Evolutionary conservation across 2,888 invertebrate species (phyloP).

Genomic region (Athrips mouffetella): DNA sequence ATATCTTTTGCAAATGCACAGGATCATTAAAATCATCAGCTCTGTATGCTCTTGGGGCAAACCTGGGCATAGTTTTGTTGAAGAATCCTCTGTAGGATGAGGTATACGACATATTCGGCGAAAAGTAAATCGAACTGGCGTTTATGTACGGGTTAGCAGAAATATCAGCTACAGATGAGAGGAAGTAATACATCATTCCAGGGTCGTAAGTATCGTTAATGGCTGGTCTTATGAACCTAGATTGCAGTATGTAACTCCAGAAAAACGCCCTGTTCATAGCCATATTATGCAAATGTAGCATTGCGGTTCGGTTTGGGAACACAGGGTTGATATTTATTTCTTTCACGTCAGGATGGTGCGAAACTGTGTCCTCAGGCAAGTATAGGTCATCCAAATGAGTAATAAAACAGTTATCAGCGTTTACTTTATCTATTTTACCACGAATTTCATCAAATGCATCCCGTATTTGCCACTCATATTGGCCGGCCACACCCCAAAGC

Average conservation of each 20-base stretch:
- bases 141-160: slow-evolving; percentile 95
- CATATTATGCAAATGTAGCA: slow-evolving; percentile 96
- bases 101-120: slow-evolving; percentile 95
- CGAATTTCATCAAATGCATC: slow-evolving; percentile 95
- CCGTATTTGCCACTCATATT: slow-evolving; percentile 94
- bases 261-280: slow-evolving; percentile 97
- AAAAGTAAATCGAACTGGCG: slow-evolving; percentile 95
- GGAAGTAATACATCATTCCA: slow-evolving; percentile 98
- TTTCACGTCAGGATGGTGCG: slow-evolving; percentile 95
- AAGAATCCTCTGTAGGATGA: slow-evolving; percentile 97
- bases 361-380: slow-evolving; percentile 89
- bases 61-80: slow-evolving; percentile 95
- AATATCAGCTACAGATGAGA: slow-evolving; percentile 96
- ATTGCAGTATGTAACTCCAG: slow-evolving; percentile 96
- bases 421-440: slow-evolving; percentile 89
- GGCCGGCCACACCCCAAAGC: slow-evolving; percentile 84
- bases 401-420: slow-evolving; percentile 92
- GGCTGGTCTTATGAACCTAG: slow-evolving; percentile 91
- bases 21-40: slow-evolving; percentile 97
- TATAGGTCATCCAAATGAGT: slow-evolving; percentile 90
- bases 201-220: slow-evolving; percentile 97
- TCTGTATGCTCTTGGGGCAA: slow-evolving; percentile 95
- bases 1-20: slow-evolving; percentile 94
- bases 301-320: slow-evolving; percentile 94
- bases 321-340: slow-evolving; percentile 96